Conservation (phyloP, 2,888 invertebrate species). For the Trissolcus brochymenae region DNA sequence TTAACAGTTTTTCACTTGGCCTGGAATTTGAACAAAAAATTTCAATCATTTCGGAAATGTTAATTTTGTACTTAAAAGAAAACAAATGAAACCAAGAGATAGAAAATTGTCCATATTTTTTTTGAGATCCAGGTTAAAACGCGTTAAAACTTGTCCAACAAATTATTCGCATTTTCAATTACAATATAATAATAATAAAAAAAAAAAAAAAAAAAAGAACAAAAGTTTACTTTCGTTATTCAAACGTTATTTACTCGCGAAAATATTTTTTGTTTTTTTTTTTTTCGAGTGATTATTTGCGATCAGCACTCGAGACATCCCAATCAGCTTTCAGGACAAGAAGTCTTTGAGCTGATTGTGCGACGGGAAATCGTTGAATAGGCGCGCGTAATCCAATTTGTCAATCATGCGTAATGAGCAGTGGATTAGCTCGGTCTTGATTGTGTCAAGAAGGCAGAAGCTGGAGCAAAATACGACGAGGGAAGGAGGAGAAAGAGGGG, state of each 20-base stretch:
- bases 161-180: too few relatives aligned
- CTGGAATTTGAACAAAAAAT: background rate
- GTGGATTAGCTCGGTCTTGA: slow-evolving; percentile 42
- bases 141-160: background rate
- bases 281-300: too few relatives aligned
- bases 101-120: too few relatives aligned
- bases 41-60: too few relatives aligned
- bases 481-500: background rate
- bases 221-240: too few relatives aligned
- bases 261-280: too few relatives aligned
- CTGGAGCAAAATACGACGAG: slow-evolving; percentile 32
- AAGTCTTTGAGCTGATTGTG: background rate
- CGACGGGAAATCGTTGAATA: slow-evolving; percentile 28
- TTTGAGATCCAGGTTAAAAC: background rate
- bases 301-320: too few relatives aligned
- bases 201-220: background rate
- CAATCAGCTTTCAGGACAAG: background rate
- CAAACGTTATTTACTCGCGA: too few relatives aligned
- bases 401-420: slow-evolving; percentile 47
- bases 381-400: slow-evolving; percentile 52
- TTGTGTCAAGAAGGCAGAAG: slow-evolving; percentile 36
- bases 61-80: too few relatives aligned
- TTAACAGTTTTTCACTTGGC: too few relatives aligned
- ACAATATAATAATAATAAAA: too few relatives aligned
- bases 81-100: too few relatives aligned